Evolutionary conservation across 2,888 invertebrate genomes (phyloP).

Genomic region (Ptilodon capucinus): DNA sequence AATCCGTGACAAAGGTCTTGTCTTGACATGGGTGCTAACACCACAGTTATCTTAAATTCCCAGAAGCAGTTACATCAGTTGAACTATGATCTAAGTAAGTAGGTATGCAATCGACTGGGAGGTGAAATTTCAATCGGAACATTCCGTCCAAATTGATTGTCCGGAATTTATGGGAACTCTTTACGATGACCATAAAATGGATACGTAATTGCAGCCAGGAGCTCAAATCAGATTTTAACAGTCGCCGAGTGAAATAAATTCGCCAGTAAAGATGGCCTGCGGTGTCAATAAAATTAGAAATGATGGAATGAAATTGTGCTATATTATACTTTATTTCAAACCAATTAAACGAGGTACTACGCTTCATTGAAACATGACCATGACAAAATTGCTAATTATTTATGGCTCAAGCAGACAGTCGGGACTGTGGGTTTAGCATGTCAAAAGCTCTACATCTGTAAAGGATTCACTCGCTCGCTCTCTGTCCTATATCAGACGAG

Average conservation of each 20-base stretch:
- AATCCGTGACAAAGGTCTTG: too few relatives aligned
- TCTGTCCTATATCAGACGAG: too few relatives aligned
- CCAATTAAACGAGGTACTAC: too few relatives aligned
- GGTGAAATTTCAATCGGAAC: conserved; percentile 1
- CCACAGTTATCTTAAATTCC: too few relatives aligned
- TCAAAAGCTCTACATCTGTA: too few relatives aligned
- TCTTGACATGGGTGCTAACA: too few relatives aligned
- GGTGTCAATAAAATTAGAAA: background rate
- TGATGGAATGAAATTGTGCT: background rate
- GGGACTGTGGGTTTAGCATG: too few relatives aligned
- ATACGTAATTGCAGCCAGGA: background rate
- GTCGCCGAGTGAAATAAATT: background rate
- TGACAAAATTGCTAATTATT: too few relatives aligned
- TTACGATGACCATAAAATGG: conserved; percentile 2
- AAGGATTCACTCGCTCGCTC: too few relatives aligned
- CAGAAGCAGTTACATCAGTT: background rate
- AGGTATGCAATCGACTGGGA: background rate
- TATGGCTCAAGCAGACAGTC: too few relatives aligned
- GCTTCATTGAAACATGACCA: too few relatives aligned
- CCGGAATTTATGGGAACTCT: conserved; percentile 1
- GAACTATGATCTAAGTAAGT: background rate
- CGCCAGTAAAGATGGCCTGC: background rate
- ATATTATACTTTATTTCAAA: background rate
- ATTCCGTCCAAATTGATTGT: conserved; percentile 2
- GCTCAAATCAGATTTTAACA: conserved; percentile 1